phyloP scores from a whole-genome alignment of 2,888 invertebrate genomes.

The Folsomia manolachei region DNA sequence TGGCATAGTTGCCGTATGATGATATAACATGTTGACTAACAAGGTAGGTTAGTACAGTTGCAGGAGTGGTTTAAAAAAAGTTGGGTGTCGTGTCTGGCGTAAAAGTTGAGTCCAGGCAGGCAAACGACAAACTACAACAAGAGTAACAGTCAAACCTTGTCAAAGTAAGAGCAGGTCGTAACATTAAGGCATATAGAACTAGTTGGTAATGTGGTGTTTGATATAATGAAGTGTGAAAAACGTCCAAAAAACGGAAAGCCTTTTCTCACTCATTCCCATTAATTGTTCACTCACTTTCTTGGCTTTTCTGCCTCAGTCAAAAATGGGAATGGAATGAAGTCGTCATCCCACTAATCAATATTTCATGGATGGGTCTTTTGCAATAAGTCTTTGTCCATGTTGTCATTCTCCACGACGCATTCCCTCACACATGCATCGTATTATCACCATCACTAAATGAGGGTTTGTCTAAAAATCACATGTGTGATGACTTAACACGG shows the following conservation, averaged over 20 bases:
- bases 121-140: no score
- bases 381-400: conserved; percentile 15
- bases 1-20: no score
- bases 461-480: neutral
- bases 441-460: neutral
- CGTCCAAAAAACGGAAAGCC: conserved; percentile 27
- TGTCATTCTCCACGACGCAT: neutral
- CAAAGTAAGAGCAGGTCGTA: no score
- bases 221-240: conserved; percentile 43
- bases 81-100: neutral
- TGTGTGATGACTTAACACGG: no score
- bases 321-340: neutral
- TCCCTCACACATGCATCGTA: conserved; percentile 2
- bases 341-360: neutral
- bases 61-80: neutral
- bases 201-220: no score
- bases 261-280: neutral
- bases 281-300: neutral
- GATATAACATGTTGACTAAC: no score
- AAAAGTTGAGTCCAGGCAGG: neutral
- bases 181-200: no score
- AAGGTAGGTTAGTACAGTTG: neutral
- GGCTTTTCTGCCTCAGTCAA: neutral
- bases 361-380: neutral
- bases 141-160: no score